Conservation (phyloP, 2,888 invertebrate species). For the Bombylius major region DNA sequence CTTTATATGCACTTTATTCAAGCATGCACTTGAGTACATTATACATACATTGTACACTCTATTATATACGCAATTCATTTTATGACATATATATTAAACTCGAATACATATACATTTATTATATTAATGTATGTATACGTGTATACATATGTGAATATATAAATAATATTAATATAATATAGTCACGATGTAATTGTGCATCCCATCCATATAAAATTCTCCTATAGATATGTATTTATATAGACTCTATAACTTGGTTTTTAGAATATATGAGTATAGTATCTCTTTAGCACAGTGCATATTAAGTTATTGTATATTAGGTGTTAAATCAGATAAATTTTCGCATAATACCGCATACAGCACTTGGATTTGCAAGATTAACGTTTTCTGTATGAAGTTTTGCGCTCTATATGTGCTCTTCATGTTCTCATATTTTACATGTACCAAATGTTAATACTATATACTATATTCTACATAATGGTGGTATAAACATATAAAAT, state of each 20-base stretch:
- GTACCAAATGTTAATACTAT: neutral
- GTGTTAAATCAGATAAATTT: constrained; percentile 41
- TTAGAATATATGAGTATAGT: neutral
- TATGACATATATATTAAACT: too few relatives aligned
- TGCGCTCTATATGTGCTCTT: constrained; percentile 8
- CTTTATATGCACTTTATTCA: constrained; percentile 3
- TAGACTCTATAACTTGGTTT: neutral
- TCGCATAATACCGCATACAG: constrained; percentile 39
- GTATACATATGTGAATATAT: too few relatives aligned
- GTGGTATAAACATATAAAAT: neutral
- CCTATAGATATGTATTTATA: constrained; percentile 1
- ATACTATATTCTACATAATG: too few relatives aligned
- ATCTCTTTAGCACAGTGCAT: constrained; percentile 7
- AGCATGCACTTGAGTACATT: constrained; percentile 3
- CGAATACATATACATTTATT: too few relatives aligned
- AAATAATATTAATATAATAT: constrained; percentile 1
- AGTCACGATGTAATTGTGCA: constrained; percentile 3
- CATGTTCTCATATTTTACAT: constrained; percentile 12
- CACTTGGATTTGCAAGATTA: constrained; percentile 39
- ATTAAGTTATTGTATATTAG: constrained; percentile 41
- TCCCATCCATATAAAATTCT: constrained; percentile 4
- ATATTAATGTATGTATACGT: too few relatives aligned
- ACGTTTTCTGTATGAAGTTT: constrained; percentile 22
- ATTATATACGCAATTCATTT: too few relatives aligned
- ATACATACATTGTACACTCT: neutral